phyloP scores from a whole-genome alignment of 2,797 vertebrate genomes.

The Micromesistius poutassou region DNA sequence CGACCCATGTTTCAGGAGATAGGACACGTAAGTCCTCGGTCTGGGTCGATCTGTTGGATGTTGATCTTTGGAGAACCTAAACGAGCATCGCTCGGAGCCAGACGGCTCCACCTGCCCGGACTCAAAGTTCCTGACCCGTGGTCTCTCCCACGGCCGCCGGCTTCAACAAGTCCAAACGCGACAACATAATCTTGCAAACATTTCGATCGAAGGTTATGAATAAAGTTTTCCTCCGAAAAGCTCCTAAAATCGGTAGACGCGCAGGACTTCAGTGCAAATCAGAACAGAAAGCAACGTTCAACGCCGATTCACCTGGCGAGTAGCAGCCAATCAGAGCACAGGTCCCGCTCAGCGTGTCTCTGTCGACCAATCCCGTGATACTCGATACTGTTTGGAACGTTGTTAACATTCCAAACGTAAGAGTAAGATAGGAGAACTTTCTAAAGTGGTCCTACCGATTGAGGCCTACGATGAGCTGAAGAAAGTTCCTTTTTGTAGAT shows the following conservation, averaged over 20 bases:
- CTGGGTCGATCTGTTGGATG: neutral
- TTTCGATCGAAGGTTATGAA: neutral
- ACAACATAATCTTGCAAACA: neutral
- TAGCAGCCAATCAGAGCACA: neutral
- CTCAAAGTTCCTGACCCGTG: neutral
- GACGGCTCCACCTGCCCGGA: neutral
- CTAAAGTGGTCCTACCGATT: too few relatives aligned
- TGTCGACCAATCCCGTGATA: too few relatives aligned
- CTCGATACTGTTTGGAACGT: too few relatives aligned
- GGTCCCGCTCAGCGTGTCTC: neutral
- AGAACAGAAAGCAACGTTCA: neutral
- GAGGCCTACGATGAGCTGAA: too few relatives aligned
- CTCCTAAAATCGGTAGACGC: neutral
- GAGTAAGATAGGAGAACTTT: too few relatives aligned
- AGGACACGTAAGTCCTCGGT: neutral
- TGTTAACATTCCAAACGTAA: too few relatives aligned
- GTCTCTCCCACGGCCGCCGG: neutral
- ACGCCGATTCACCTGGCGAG: neutral
- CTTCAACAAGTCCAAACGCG: neutral
- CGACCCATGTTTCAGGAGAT: conserved; percentile 30
- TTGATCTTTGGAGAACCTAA: neutral
- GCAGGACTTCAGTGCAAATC: neutral
- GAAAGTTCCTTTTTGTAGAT: too few relatives aligned
- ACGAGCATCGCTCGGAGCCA: neutral
- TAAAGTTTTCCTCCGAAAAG: neutral